Base-by-base conservation (phyloP, 1,140 invertebrate species). In the Rhopalosiphum padi region DNA sequence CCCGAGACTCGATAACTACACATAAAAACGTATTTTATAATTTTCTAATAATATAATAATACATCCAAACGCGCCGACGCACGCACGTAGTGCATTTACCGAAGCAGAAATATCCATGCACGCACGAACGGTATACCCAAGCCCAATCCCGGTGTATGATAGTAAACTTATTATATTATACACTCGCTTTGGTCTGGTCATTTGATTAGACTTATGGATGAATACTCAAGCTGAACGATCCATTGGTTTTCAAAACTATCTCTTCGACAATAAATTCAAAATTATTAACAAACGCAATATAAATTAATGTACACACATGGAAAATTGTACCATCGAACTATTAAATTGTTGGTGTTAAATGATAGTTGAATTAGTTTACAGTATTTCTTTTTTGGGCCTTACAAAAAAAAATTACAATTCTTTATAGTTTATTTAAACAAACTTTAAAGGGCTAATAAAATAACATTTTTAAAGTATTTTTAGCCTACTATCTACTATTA, bases 21-120 rank as follows among this genome's bases (percentile, higher is more conserved):
- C 46, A 53, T 53, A 53, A 51, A 88, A 37, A 88, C 87, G n/a
- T 22, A 88, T 88, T 88, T 88, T 77, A 48, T 88, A 88, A 88
- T 51, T 88, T 88, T 88, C 48, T 88, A 88, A 88, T 87, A 88
- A 43, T 48, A 87, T 48, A 86, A 15, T 86, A 43, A 51, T 88
- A 21, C n/a, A 87, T 87, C 51, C 86, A 21, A 51, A 48, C 8
- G 8, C 18, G 23, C n/a, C 18, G n/a, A 88, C 46, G 30, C 30
- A 8, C 15, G n/a, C n/a, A 30, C 41, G 25, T 11, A 21, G 18
- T 87, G 86, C 7, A 53, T 48, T 53, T 88, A 53, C 48, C n/a
- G n/a, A 88, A 88, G 48, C 46, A 88, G n/a, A 88, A 88, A 88
- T 48, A 18, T 88, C 21, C 48, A 35, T 51, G 25, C 9, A 46